Conservation (phyloP, 2,888 invertebrate species). For the Synergus laeviventris region DNA sequence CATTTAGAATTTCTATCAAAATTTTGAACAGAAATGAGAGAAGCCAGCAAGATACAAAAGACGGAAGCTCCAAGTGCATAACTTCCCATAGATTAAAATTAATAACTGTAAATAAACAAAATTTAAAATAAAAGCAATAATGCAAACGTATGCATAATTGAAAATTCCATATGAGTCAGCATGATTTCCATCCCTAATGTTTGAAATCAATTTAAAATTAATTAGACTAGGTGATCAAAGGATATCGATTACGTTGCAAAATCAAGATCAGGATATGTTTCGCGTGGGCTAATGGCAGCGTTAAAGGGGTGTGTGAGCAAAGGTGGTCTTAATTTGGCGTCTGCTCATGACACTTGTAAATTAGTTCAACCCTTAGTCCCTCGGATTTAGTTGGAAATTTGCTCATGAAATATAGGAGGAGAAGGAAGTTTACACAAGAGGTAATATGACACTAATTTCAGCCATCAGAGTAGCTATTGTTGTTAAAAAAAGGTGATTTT, state of each 20-base stretch:
- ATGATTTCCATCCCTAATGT: too few relatives aligned
- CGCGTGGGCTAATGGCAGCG: constrained; percentile 3
- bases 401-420: constrained; percentile 1
- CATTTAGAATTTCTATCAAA: background rate
- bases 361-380: constrained; percentile 41
- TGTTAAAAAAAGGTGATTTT: too few relatives aligned
- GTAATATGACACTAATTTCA: background rate
- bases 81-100: too few relatives aligned
- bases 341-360: constrained; percentile 49
- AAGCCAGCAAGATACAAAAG: too few relatives aligned
- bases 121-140: too few relatives aligned
- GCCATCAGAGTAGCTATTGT: too few relatives aligned
- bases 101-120: too few relatives aligned
- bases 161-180: too few relatives aligned
- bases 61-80: too few relatives aligned
- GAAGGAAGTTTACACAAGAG: background rate
- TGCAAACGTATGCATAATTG: too few relatives aligned
- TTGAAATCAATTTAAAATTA: constrained; percentile 6
- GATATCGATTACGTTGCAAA: constrained; percentile 4
- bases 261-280: constrained; percentile 18
- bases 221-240: constrained; percentile 16
- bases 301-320: background rate
- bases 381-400: constrained; percentile 43
- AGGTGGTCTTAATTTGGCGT: constrained; percentile 36
- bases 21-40: background rate